phyloP scores from a whole-genome alignment of 1,140 invertebrate species.

The Temnothorax nylanderi region DNA sequence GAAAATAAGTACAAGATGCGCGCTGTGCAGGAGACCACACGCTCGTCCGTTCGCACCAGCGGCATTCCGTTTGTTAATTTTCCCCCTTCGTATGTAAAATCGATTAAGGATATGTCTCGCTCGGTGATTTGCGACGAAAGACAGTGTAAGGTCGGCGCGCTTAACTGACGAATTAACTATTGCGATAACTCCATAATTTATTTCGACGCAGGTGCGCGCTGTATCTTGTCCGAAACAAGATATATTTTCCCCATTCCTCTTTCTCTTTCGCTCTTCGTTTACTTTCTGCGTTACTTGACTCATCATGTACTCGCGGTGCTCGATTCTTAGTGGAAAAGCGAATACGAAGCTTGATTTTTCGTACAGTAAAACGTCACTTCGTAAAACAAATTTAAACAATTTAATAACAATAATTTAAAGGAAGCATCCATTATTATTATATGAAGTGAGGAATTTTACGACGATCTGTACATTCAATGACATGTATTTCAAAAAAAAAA shows the following conservation, averaged over 20 bases:
- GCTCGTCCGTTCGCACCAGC: slow-evolving; percentile 19
- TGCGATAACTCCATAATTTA: slow-evolving; percentile 60
- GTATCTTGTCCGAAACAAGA: slow-evolving; percentile 55
- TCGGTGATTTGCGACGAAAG: slow-evolving; percentile 54
- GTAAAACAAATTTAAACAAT: neutral
- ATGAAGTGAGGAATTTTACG: neutral
- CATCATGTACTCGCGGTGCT: neutral
- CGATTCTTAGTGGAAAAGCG: neutral
- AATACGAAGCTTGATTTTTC: neutral
- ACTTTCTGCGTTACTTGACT: slow-evolving; percentile 9
- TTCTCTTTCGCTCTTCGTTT: slow-evolving; percentile 5
- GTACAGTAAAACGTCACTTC: no score
- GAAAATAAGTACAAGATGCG: slow-evolving; percentile 31
- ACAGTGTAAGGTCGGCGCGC: slow-evolving; percentile 44
- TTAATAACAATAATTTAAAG: neutral
- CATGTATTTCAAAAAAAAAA: no score
- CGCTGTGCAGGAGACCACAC: neutral
- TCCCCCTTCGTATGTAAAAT: slow-evolving; percentile 50
- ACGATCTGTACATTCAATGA: no score
- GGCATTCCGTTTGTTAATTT: slow-evolving; percentile 48
- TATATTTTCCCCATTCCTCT: slow-evolving; percentile 22
- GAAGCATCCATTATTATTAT: neutral
- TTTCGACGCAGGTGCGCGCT: slow-evolving; percentile 54
- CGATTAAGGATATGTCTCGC: slow-evolving; percentile 56
- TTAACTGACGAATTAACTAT: slow-evolving; percentile 58